These are phyloP conservation scores for Corapipo altera DNA, from an alignment of 2,113 vertebrate species.

Conservation along the genomic window DNA sequence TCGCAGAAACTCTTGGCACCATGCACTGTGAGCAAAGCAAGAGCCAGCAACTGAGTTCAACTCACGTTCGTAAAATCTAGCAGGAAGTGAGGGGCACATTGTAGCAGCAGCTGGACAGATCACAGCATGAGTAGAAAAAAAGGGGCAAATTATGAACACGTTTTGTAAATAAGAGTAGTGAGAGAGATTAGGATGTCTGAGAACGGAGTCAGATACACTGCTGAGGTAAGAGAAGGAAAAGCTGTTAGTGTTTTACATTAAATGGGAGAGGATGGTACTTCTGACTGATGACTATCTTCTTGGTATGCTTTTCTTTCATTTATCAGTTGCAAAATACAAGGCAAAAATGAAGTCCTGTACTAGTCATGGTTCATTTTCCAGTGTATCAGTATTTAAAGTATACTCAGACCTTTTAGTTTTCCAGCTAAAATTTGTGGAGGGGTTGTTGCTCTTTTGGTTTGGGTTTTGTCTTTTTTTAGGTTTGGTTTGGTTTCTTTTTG, in stretches of 20 bases:
- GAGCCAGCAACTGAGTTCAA: background rate
- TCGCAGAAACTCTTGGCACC: background rate
- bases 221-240: background rate
- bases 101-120: background rate
- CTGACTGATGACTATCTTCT: background rate
- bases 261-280: background rate
- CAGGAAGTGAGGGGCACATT: accelerated
- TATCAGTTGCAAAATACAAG: background rate
- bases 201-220: background rate
- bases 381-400: background rate
- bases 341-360: background rate
- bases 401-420: background rate
- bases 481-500: background rate
- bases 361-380: background rate
- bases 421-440: background rate
- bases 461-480: background rate
- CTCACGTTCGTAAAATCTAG: background rate
- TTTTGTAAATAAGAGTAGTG: background rate
- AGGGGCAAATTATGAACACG: accelerated
- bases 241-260: background rate
- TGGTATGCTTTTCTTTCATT: background rate
- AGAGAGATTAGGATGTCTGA: background rate
- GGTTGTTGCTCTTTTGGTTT: background rate
- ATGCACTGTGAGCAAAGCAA: background rate
- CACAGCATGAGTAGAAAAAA: background rate